phyloP scores from a whole-genome alignment of 1,140 invertebrate species.

The Pararge aegeria region DNA sequence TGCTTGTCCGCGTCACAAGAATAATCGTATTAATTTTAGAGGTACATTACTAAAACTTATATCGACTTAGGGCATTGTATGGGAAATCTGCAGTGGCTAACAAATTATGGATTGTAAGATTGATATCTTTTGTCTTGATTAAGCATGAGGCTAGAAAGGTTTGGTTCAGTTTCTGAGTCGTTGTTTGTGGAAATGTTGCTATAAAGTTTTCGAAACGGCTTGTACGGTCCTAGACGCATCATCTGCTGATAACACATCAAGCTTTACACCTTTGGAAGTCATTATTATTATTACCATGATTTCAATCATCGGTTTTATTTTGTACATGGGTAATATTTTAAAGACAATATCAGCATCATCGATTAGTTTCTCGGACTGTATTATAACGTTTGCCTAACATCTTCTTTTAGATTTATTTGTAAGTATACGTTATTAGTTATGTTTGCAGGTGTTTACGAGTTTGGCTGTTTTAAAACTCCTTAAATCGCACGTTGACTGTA shows the following conservation, averaged over 20 bases:
- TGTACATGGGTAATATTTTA: constrained; percentile 8
- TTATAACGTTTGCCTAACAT: not conserved
- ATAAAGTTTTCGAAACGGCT: constrained; percentile 21
- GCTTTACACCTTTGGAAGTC: constrained; percentile 27
- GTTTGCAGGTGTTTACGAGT: not conserved
- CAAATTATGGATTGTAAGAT: constrained; percentile 10
- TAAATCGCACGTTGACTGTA: too few species aligned
- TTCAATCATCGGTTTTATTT: constrained; percentile 13
- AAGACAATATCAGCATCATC: not conserved
- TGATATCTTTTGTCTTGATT: constrained; percentile 20
- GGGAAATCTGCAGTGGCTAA: constrained; percentile 24
- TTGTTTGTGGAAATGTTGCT: constrained; percentile 27
- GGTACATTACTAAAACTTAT: constrained; percentile 4
- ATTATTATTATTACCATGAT: constrained; percentile 10
- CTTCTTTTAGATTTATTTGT: not conserved
- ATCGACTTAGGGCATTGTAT: constrained; percentile 7
- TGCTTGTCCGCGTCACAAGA: constrained; percentile 10
- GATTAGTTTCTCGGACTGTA: not conserved
- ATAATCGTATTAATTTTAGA: constrained; percentile 20
- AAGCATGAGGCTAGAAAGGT: constrained; percentile 28
- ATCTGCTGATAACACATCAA: constrained; percentile 17
- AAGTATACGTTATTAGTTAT: not conserved
- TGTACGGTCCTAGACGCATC: constrained; percentile 25
- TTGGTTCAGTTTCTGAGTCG: constrained; percentile 19
- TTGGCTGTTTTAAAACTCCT: too few species aligned